Base-by-base conservation (phyloP, 2,888 invertebrate genomes). In the Drosophila siamana region DNA sequence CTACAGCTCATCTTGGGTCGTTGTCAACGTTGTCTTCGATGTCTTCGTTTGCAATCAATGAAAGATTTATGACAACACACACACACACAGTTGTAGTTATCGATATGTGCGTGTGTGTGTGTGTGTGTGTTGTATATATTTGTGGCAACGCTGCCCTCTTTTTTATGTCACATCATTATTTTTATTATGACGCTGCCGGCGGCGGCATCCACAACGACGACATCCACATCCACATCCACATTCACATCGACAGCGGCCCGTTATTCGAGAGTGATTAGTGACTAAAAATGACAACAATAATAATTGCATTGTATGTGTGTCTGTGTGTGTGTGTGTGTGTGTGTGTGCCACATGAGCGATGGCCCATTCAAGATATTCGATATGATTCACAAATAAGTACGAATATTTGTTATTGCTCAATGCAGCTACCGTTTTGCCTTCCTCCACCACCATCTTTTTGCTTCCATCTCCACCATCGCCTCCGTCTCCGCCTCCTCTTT, bases 101-200 rank as follows among this genome's bases (percentile, higher is more conserved):
- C 60, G 48, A 52, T 65, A 38, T 54, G 30, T 15, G 7, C 7
- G 15, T 38, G 15, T 44, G 43, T 54, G 8, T 28, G 5, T 28
- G 28, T 38, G 15, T 7, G 15, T 38, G 15, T 44, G 43, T 48
- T 15, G 15, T 38, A 15, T 30, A 43, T 54, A 51, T 65, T 69
- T 71, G 70, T 40, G 44, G 46, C 41, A 41, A 40, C 15, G 28
- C 26, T 70, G 19, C 28, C 33, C 48, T 70, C 40, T 55, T 80
- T 76, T 86, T 87, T 82, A 83, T 87, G 83, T 86, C 86, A 80
- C 86, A 86, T 83, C 83, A 83, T 83, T 83, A 83, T 88, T 83
- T 83, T 85, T 87, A 82, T 87, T 87, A 83, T 82, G 83, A 72
- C 77, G 74, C 88, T 71, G 85, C 75, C 80, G 61, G 67, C 68